Evolutionary conservation across 2,888 invertebrate genomes (phyloP).

Genomic region (Brenthis hecate): DNA sequence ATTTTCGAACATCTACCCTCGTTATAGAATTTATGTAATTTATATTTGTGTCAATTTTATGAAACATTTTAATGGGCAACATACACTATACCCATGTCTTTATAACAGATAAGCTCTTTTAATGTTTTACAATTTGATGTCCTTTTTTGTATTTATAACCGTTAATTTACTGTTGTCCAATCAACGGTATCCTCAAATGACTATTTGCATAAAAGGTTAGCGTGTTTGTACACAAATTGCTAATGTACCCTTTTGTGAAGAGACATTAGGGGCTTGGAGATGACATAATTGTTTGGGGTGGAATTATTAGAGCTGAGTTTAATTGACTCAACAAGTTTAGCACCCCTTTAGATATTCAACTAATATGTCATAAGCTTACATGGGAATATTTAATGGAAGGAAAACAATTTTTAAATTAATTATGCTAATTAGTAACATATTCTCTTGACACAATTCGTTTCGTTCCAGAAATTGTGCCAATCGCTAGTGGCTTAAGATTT

Average conservation of each 20-base stretch:
- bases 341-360: constrained; percentile 58
- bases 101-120: neutral
- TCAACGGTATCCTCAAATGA: constrained; percentile 32
- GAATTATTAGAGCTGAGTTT: constrained; percentile 67
- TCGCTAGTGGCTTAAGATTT: constrained; percentile 28
- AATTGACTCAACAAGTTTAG: constrained; percentile 74
- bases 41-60: too few species aligned
- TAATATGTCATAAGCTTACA: constrained; percentile 53
- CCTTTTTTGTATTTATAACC: neutral
- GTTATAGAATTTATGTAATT: too few species aligned
- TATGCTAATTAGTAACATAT: neutral
- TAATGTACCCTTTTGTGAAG: constrained; percentile 62
- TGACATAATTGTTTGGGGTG: constrained; percentile 73
- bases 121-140: neutral
- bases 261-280: constrained; percentile 60
- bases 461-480: constrained; percentile 35
- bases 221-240: constrained; percentile 48
- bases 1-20: too few species aligned
- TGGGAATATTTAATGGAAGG: constrained; percentile 41
- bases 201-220: constrained; percentile 42
- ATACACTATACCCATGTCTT: too few species aligned
- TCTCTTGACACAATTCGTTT: constrained; percentile 19
- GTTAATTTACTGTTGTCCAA: constrained; percentile 32
- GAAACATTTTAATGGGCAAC: too few species aligned
- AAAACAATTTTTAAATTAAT: constrained; percentile 31